Base-by-base conservation (phyloP, 2,888 invertebrate genomes). In the Cerastis rubricosa region DNA sequence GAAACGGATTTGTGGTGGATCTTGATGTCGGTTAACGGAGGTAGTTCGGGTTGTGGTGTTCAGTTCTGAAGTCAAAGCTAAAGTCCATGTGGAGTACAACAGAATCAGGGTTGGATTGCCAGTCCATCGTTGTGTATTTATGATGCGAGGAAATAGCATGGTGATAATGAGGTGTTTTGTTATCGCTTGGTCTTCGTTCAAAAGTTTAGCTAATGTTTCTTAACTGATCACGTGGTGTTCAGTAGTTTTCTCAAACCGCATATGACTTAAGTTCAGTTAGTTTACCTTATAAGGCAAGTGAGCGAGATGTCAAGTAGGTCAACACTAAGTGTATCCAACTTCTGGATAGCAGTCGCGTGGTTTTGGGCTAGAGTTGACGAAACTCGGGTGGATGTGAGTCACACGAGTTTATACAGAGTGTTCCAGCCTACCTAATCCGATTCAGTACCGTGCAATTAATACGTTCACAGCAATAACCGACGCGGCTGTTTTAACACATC, bases 401-500 rank as follows among this genome's bases (percentile, higher is more conserved):
- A 67, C 43, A 8, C 25, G n/a, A 66, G 45, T 7, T 40, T 29
- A 43, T 43, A 54, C 22, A 61, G 25, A 43, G 9, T 29, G 45
- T 22, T 35, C 29, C 54, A 67, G 14, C 43, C 66, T 79, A 66
- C 47, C 66, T 79, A 66, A 80, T 66, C 67, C 64, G 63, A 63
- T 12, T 49, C 57, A 61, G 40, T 29, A 59, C 67, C 65, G 69
- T 76, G 71, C 78, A 78, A 79, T 80, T 75, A 85, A 78, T 78
- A 85, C 69, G 77, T 82, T 65, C 59, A 57, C 67, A 78, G 71
- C 69, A 45, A 71, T 73, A 67, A 74, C 57, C 77, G 63, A 61
- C 68, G 35, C 69, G 74, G 85, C 81, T 80, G 83, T 76, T 80
- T 80, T 84, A 79, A 80, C 78, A 86, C 88, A 85, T 85, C 79